Percentiles rank a stretch among this genome's conserved stretches.
Conservation (phyloP, 1,140 invertebrate species). For the Halictus rubicundus region DNA sequence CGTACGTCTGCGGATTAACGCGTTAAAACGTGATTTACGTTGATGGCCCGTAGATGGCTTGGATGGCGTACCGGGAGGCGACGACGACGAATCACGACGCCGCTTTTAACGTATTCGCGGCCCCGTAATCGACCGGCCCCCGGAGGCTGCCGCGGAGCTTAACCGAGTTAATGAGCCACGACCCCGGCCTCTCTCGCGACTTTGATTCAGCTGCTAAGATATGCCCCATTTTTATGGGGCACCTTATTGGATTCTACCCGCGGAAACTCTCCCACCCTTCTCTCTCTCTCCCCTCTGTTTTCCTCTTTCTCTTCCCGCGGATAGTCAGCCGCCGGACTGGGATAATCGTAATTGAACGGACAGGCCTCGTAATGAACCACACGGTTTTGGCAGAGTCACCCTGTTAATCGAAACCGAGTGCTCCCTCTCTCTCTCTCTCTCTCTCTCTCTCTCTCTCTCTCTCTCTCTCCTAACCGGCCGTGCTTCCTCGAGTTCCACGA, state of each 20-base stretch:
- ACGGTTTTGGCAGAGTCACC: constrained; percentile 51
- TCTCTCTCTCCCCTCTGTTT: too few relatives aligned
- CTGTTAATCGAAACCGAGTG: constrained; percentile 55
- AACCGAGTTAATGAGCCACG: constrained; percentile 31
- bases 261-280: neutral
- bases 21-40: constrained; percentile 44
- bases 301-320: neutral
- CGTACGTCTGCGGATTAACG: constrained; percentile 39
- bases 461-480: too few relatives aligned
- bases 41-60: constrained; percentile 38
- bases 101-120: constrained; percentile 39
- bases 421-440: too few relatives aligned
- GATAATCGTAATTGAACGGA: constrained; percentile 22
- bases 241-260: neutral
- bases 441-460: too few relatives aligned
- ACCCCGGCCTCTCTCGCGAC: neutral
- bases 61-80: constrained; percentile 15
- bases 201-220: neutral
- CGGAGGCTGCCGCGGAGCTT: constrained; percentile 4
- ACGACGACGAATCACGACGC: constrained; percentile 29
- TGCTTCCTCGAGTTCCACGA: constrained; percentile 20
- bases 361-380: constrained; percentile 41
- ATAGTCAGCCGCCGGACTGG: constrained; percentile 15
- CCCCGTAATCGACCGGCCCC: neutral
- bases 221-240: neutral